Conservation (phyloP, 2,888 invertebrate species). For the Euproctis similis region DNA sequence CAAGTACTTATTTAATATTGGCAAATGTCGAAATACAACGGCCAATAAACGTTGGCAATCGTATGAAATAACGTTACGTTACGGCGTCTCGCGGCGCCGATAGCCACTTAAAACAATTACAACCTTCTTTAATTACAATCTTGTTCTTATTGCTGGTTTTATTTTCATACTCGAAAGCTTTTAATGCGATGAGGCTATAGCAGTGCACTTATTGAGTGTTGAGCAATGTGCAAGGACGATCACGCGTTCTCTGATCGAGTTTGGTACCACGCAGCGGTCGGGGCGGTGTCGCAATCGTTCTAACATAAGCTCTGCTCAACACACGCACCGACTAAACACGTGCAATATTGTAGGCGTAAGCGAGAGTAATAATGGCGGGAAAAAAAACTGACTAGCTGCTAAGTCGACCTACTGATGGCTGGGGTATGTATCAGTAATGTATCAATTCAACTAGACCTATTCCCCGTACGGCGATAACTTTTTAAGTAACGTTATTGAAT, state of each 20-base stretch:
- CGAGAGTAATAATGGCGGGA: no score
- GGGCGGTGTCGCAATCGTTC: slow-evolving; percentile 32
- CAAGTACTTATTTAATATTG: no score
- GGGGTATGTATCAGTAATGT: no score
- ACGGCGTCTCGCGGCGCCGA: slow-evolving; percentile 17
- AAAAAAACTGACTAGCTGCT: no score
- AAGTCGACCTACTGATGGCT: no score
- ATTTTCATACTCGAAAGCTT: slow-evolving; percentile 48
- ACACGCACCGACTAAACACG: no score
- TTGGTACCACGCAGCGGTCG: slow-evolving; percentile 17
- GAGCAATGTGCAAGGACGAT: slow-evolving; percentile 63
- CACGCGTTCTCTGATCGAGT: slow-evolving; percentile 29
- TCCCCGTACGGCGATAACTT: no score
- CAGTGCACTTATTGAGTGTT: slow-evolving; percentile 50
- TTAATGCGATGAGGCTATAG: slow-evolving; percentile 53
- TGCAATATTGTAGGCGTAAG: no score
- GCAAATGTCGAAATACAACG: slow-evolving; percentile 53
- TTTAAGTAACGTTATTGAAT: no score
- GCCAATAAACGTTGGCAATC: slow-evolving; percentile 47
- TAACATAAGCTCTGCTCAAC: slow-evolving; percentile 12
- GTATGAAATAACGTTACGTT: slow-evolving; percentile 29
- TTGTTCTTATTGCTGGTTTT: slow-evolving; percentile 43
- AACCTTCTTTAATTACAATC: slow-evolving; percentile 51
- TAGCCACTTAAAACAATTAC: slow-evolving; percentile 42
- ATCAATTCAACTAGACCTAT: no score